phyloP scores from a whole-genome alignment of 2,888 invertebrate genomes.

The Pediacus dermestoides region DNA sequence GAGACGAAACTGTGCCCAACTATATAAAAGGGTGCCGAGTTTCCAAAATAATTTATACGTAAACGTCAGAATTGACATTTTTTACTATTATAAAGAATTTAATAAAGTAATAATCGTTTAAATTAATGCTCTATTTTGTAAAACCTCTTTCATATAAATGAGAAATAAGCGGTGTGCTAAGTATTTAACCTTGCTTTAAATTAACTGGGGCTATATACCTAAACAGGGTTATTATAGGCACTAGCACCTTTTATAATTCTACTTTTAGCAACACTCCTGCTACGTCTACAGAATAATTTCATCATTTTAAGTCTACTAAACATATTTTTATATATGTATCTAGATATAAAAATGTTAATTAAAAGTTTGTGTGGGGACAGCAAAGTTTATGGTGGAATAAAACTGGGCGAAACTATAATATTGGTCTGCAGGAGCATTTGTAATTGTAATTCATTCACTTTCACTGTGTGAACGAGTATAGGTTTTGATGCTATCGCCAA shows the following conservation, averaged over 20 bases:
- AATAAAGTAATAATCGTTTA: conserved; percentile 22
- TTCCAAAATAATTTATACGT: too few relatives aligned
- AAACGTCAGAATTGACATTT: too few relatives aligned
- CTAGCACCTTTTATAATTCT: not conserved
- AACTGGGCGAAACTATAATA: too few relatives aligned
- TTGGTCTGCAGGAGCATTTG: too few relatives aligned
- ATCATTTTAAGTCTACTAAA: conserved; percentile 3
- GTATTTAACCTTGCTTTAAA: conserved; percentile 8
- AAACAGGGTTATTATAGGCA: conserved; percentile 7
- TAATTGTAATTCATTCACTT: conserved; percentile 25
- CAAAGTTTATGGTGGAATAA: too few relatives aligned
- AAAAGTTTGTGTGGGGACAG: too few relatives aligned
- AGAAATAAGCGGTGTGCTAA: conserved; percentile 16
- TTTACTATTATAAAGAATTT: too few relatives aligned
- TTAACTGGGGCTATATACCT: conserved; percentile 7
- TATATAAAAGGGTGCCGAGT: too few relatives aligned
- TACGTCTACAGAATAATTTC: not conserved
- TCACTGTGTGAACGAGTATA: conserved; percentile 25
- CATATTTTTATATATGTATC: too few relatives aligned
- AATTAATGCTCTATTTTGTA: conserved; percentile 23
- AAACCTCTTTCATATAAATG: conserved; percentile 24
- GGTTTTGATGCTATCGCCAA: conserved; percentile 33
- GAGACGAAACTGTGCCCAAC: too few relatives aligned
- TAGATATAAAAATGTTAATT: too few relatives aligned
- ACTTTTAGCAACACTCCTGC: conserved; percentile 1